A percentile compares a stretch with the other conserved stretches of the same genome.
These are phyloP conservation scores for Bombus waltoni DNA, from an alignment of 1,140 invertebrate species.

Conservation along the genomic window DNA sequence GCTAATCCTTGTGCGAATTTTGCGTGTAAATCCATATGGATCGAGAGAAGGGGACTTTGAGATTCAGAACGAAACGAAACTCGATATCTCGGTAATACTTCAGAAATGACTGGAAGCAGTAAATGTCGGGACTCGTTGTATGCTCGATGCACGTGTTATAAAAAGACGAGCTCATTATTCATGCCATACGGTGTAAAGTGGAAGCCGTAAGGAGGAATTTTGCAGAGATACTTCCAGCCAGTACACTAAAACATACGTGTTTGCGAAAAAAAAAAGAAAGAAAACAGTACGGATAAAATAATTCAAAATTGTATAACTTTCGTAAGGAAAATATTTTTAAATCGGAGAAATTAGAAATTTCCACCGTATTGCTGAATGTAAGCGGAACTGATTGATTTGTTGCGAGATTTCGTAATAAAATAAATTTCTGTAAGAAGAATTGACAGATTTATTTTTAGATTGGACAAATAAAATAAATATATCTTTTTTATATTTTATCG, in stretches of 20 bases:
- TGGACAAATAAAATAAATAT: neutral
- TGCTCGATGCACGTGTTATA: neutral
- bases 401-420: neutral
- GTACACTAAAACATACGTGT: neutral
- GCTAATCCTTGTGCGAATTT: slow-evolving; percentile 75
- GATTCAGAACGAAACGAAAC: slow-evolving; percentile 51
- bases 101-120: slow-evolving; percentile 49
- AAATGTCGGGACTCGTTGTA: slow-evolving; percentile 33
- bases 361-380: neutral
- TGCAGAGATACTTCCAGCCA: neutral
- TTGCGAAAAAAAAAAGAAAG: neutral
- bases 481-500: neutral
- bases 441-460: neutral
- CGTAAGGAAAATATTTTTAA: neutral
- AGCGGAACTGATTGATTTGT: neutral
- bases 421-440: neutral
- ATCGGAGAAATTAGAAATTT: neutral
- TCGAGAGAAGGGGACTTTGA: slow-evolving; percentile 30
- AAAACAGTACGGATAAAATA: neutral
- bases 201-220: slow-evolving; percentile 1
- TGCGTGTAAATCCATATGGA: slow-evolving; percentile 53
- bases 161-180: slow-evolving; percentile 28
- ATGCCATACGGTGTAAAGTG: neutral
- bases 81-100: slow-evolving; percentile 59
- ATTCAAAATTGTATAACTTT: too few relatives aligned